These are phyloP conservation scores for Galeruca laticollis DNA, from an alignment of 2,888 invertebrate species.

Conservation along the genomic window DNA sequence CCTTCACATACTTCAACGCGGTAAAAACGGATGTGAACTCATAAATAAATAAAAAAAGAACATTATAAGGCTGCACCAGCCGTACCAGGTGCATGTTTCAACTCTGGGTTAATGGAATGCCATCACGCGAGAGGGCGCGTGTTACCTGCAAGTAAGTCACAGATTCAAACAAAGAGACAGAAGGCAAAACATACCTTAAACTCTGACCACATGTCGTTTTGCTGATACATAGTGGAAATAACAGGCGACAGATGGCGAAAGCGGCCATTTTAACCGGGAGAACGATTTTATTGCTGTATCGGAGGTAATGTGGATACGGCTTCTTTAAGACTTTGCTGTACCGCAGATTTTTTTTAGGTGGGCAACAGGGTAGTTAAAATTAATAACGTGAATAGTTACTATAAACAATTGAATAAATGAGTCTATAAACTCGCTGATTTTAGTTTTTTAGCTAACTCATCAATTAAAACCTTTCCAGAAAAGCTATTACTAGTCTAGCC, in stretches of 20 bases:
- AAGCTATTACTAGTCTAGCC: too few relatives aligned
- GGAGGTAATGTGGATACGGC: neutral
- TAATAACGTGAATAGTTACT: too few relatives aligned
- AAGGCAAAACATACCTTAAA: constrained; percentile 8
- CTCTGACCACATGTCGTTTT: constrained; percentile 21
- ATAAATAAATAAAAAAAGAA: neutral
- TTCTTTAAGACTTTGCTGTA: neutral
- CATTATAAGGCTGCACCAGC: neutral
- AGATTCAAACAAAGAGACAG: constrained; percentile 2
- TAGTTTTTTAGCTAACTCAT: too few relatives aligned
- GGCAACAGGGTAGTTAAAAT: too few relatives aligned
- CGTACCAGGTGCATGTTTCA: constrained; percentile 6
- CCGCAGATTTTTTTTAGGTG: neutral
- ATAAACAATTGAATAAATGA: too few relatives aligned
- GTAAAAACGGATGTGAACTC: neutral
- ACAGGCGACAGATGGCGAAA: constrained; percentile 11
- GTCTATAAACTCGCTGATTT: too few relatives aligned
- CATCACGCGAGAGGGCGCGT: constrained; percentile 2
- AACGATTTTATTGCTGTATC: constrained; percentile 5
- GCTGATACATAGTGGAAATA: constrained; percentile 9
- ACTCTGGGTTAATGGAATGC: neutral
- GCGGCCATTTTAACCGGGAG: neutral
- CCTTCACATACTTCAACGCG: neutral
- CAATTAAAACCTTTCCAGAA: too few relatives aligned
- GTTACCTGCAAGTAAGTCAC: neutral